Evolutionary conservation across 2,113 vertebrate genomes (phyloP).

Genomic region (Boulengeromyrus knoepffleri): DNA sequence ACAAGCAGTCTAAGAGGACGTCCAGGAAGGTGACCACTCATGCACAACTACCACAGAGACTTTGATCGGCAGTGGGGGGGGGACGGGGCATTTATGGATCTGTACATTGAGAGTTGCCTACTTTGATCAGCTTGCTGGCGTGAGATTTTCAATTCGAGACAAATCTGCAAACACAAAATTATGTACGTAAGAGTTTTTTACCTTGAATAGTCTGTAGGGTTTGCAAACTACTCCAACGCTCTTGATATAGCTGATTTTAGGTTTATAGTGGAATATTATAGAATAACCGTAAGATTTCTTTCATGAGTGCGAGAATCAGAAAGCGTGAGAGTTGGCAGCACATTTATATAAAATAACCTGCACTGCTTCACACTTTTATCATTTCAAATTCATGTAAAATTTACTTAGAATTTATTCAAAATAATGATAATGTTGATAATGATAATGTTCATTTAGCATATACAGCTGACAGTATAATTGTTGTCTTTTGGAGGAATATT

Average conservation of each 20-base stretch:
- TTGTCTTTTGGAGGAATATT: not conserved
- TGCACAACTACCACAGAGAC: not conserved
- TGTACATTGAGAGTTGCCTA: not conserved
- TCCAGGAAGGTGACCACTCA: not conserved
- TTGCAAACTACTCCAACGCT: too few relatives aligned
- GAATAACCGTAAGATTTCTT: too few relatives aligned
- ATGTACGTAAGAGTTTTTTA: too few relatives aligned
- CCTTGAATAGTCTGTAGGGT: too few relatives aligned
- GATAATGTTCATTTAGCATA: not conserved
- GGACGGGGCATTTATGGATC: not conserved
- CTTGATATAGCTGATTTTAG: too few relatives aligned
- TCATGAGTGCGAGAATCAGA: too few relatives aligned
- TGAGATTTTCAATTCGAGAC: too few relatives aligned
- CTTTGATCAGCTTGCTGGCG: too few relatives aligned
- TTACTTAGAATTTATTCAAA: not conserved
- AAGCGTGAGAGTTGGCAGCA: too few relatives aligned
- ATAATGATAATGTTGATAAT: not conserved
- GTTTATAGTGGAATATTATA: too few relatives aligned
- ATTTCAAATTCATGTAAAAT: not conserved
- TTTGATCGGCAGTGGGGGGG: not conserved
- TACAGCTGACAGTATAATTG: not conserved
- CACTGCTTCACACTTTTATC: not conserved
- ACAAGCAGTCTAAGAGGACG: not conserved
- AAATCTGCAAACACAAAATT: too few relatives aligned
- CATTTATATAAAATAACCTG: not conserved